Evolutionary conservation across 2,113 vertebrate genomes (phyloP), one percentile per base, ranked within the genome.

Genomic region (Ageneiosus marmoratus): DNA sequence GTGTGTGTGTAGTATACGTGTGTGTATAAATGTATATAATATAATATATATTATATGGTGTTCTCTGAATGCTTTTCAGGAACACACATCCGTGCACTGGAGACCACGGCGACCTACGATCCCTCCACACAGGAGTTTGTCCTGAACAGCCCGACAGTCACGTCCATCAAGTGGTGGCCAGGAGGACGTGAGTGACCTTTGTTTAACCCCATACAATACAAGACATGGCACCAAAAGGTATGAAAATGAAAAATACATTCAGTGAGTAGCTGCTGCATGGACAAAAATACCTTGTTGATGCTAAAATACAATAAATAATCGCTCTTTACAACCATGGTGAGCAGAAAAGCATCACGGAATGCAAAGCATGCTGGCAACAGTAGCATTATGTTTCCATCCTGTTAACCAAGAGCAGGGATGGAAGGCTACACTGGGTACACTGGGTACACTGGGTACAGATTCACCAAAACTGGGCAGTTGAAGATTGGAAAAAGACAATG

Each of bases 101-200:
- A 99, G 93, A 99, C 98, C 50, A 99, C 97, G 12, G 96, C 98
- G 78, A 99, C 97, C 3, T 99, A 96, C 0, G 97, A 99, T 85
- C 95, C 97, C 8, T 88, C 95, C 60, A 97, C 97, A 0, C 96
- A 99, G 87, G 97, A 99, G 89, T 99, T 99, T 89, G 95, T 99
- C 63, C 87, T 99, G 79, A 97, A 99, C 91, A 97, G 96, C 86
- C 98, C 98, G 50, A 99, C 98, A 0, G 93, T 99, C 88, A 97
- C 96, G 84, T 99, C 98, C 82, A 98, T 99, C 88, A 99, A 99
- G 86, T 99, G 98, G 98, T 99, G 98, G 98, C 97, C 98, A 10
- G 98, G 98, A 77, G 98, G 97, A 90, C 93, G 98, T 99, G 93
- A 97, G 98, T 95, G 80, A 37, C 9, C n/a, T 46, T 4, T 29